Conservation (phyloP, 1,140 invertebrate species). For the Leptinotarsa texana region DNA sequence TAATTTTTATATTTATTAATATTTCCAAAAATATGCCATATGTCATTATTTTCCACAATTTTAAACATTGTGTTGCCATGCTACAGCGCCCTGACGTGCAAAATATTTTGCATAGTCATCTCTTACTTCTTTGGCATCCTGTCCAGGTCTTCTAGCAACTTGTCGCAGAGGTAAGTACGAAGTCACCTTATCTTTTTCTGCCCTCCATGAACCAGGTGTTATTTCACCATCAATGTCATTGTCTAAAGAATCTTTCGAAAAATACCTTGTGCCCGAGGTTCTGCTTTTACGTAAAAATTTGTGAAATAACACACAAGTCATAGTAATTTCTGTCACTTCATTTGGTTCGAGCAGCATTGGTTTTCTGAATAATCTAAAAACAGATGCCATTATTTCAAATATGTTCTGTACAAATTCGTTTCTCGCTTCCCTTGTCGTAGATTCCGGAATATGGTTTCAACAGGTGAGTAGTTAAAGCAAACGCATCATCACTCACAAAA, state of each 20-base stretch:
- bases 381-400: slow-evolving; percentile 27
- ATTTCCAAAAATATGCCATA: slow-evolving; percentile 1
- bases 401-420: slow-evolving; percentile 26
- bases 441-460: slow-evolving; percentile 49
- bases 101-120: background rate
- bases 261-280: slow-evolving; percentile 9
- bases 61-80: no score
- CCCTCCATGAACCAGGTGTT: background rate
- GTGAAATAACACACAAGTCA: slow-evolving; percentile 24
- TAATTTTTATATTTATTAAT: background rate
- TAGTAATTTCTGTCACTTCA: slow-evolving; percentile 17
- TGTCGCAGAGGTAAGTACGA: slow-evolving; percentile 3
- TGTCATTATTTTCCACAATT: no score
- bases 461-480: slow-evolving; percentile 44
- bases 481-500: slow-evolving; percentile 54
- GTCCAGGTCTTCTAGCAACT: slow-evolving; percentile 10
- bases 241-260: slow-evolving; percentile 1
- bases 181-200: no score
- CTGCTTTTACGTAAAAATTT: slow-evolving; percentile 28
- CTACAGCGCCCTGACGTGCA: no score
- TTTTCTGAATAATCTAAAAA: slow-evolving; percentile 43
- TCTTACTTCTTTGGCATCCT: background rate
- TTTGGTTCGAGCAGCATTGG: slow-evolving; percentile 36
- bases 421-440: slow-evolving; percentile 27
- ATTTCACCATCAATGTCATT: background rate